Evolutionary conservation across 2,888 invertebrate species (phyloP), one percentile per base, ranked within the genome.

Genomic region (Aphodius granarius): DNA sequence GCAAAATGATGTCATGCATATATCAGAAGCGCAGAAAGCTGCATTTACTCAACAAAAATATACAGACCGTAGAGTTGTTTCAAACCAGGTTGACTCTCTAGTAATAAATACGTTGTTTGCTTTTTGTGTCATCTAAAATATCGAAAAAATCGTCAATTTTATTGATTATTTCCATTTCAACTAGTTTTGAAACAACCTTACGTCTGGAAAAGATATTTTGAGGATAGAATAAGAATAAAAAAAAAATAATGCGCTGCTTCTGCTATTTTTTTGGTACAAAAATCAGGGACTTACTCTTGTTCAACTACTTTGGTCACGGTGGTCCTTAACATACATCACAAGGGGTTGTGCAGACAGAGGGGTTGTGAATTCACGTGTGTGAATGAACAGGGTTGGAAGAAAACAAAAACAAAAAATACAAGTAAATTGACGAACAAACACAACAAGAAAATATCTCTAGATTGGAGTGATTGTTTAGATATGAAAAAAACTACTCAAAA

Each of bases 281-380:
- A 72, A 73, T 75, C 73, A 20, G 68, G 75, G 71, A 86, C 86
- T 86, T 86, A 86, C 86, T 86, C 86, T 85, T 79, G 21, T 20
- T n/a, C 77, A 73, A 77, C 78, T 17, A 83, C 84, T 85, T 84
- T 85, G 82, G 85, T 85, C 79, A 84, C 84, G 79, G 85, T 84
- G 74, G 83, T 86, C 84, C 85, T 85, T 78, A 78, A 83, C 81
- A 80, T 80, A 81, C 81, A 79, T 81, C 82, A 81, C 82, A 82
- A 83, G 82, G 81, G 80, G 78, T 78, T 77, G 79, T 22, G 21
- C 72, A 23, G 19, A 80, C 80, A 80, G 79, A 79, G 79, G 71
- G 75, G 77, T 66, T 3, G 68, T 68, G 68, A 20, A 68, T 63
- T 81, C 80, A 81, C 80, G 79, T 79, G 81, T 81, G 83, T 81